These are phyloP conservation scores for Gastrophryne carolinensis DNA, from an alignment of 2,797 vertebrate genomes.

Conservation along the genomic window DNA sequence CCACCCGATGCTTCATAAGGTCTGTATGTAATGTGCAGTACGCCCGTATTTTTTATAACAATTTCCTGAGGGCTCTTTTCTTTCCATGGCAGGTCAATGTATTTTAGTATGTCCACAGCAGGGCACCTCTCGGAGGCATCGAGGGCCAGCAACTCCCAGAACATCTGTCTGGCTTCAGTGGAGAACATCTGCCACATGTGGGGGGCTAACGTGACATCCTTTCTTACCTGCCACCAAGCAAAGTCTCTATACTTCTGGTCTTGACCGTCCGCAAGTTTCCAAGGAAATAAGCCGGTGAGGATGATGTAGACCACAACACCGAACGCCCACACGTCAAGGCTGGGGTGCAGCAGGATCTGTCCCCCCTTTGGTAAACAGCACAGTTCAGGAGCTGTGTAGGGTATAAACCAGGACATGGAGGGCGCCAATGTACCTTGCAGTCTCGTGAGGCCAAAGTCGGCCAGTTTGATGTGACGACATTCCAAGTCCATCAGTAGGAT, in stretches of 20 bases:
- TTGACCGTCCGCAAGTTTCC: background rate
- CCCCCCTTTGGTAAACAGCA: background rate
- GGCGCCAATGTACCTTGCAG: background rate
- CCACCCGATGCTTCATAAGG: too few species aligned
- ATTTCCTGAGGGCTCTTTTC: too few species aligned
- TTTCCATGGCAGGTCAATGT: too few species aligned
- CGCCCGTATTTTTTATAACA: background rate
- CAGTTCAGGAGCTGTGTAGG: background rate
- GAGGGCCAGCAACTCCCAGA: background rate
- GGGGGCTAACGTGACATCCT: background rate
- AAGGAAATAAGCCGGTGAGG: background rate
- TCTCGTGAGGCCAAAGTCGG: background rate
- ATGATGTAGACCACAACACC: background rate
- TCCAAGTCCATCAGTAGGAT: background rate
- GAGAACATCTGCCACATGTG: background rate
- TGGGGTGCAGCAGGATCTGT: background rate
- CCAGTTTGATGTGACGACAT: background rate
- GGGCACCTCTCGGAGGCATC: background rate
- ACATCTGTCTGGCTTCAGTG: background rate
- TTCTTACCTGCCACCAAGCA: background rate
- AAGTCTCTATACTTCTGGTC: background rate
- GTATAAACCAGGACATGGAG: background rate
- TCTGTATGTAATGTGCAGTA: background rate
- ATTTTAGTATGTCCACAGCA: too few species aligned
- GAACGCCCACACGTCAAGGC: background rate